Percentiles rank a stretch among this genome's conserved stretches.
These are phyloP conservation scores for Naja naja DNA, from an alignment of 2,113 vertebrate genomes.

Conservation along the genomic window DNA sequence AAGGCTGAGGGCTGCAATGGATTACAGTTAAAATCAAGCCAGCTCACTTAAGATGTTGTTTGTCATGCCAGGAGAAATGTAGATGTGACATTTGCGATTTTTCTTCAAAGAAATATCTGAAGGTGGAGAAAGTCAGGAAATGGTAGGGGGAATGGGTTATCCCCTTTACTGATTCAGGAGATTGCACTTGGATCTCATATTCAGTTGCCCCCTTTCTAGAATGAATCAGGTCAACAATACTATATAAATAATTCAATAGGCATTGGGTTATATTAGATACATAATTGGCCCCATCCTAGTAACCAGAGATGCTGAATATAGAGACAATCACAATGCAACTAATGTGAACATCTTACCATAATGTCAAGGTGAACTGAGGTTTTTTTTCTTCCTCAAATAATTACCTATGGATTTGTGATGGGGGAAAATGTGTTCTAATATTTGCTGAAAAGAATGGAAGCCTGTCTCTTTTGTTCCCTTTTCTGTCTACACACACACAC, in stretches of 20 bases:
- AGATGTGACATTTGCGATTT: background rate
- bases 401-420: background rate
- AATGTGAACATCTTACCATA: background rate
- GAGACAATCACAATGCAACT: background rate
- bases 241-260: background rate
- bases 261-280: background rate
- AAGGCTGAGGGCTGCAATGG: background rate
- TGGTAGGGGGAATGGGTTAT: background rate
- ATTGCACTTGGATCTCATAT: background rate
- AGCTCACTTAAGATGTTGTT: background rate
- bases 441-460: background rate
- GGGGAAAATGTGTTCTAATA: background rate
- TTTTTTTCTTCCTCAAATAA: background rate
- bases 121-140: background rate
- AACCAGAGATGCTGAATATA: background rate
- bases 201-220: background rate
- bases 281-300: background rate
- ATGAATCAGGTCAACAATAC: background rate
- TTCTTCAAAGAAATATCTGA: background rate
- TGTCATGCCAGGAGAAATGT: background rate
- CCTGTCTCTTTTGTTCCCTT: background rate
- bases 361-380: background rate
- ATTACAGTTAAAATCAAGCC: background rate
- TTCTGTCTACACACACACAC: too few species aligned
- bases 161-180: background rate